These are phyloP conservation scores for Brachyrhaphis roseni DNA, from an alignment of 2,797 vertebrate genomes.

Conservation along the genomic window DNA sequence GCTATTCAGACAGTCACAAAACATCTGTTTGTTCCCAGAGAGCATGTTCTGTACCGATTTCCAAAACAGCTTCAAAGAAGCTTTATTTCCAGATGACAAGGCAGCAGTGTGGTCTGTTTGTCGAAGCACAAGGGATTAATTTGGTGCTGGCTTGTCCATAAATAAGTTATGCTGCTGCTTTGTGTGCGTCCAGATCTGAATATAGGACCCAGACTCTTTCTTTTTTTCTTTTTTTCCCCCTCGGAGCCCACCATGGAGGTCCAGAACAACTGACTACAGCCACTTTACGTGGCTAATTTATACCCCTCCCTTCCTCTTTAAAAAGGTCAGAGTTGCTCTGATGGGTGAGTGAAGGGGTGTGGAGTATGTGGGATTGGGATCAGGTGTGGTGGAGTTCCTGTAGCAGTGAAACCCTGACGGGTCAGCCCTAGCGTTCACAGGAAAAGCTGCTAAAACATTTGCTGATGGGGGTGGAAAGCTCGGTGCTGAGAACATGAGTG, in stretches of 20 bases:
- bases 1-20: neutral
- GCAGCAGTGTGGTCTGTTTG: slow-evolving; percentile 48
- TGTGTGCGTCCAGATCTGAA: slow-evolving; percentile 38
- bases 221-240: slow-evolving; percentile 32
- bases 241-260: slow-evolving; percentile 50
- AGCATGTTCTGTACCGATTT: neutral
- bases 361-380: slow-evolving; percentile 9
- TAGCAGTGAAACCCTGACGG: slow-evolving; percentile 41
- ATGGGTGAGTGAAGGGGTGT: slow-evolving; percentile 42
- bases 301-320: slow-evolving; percentile 62
- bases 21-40: slow-evolving; percentile 9
- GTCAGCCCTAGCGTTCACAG: slow-evolving; percentile 44
- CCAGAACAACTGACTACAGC: slow-evolving; percentile 44
- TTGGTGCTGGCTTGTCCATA: slow-evolving; percentile 57
- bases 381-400: slow-evolving; percentile 14
- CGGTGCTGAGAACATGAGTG: slow-evolving; percentile 36
- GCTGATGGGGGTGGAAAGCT: slow-evolving; percentile 58
- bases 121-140: slow-evolving; percentile 50
- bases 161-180: slow-evolving; percentile 60
- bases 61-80: slow-evolving; percentile 7
- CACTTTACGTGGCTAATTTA: slow-evolving; percentile 68
- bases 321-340: slow-evolving; percentile 52
- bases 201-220: slow-evolving; percentile 54
- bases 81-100: slow-evolving; percentile 55
- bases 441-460: slow-evolving; percentile 68